Evolutionary conservation across 2,888 invertebrate genomes (phyloP), one percentile per base, ranked within the genome.

Genomic region (Ormia ochracea): DNA sequence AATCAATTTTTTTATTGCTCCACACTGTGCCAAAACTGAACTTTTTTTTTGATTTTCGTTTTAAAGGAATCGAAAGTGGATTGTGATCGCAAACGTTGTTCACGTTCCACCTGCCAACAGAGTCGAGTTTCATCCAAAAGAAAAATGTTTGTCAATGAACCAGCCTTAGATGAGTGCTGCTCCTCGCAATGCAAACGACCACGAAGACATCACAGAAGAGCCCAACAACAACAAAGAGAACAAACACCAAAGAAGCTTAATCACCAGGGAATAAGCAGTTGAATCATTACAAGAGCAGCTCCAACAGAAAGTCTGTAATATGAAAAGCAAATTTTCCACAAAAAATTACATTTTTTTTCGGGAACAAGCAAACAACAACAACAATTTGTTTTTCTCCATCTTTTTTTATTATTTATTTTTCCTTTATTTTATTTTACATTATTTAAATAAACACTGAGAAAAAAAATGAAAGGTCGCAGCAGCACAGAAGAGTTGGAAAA

Each of bases 41-140:
- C 19, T 54, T 33, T 10, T 7, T 5, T 41, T 28, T 48, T 48
- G 26, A 1, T 63, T 31, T 68, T 31, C n/a, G 33, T 50, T 56
- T 82, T 81, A 76, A 90, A 96, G 96, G 95, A 96, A 87, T 95
- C 96, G 65, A 93, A 93, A 85, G 93, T 94, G 76, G 94, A 93
- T 76, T 97, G 96, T 89, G 93, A 94, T 82, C 92, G 96, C 81
- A 95, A 95, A 86, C 93, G 94, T n/a, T 87, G 87, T 82, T 88
- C 88, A 17, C 84, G 88, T 12, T 87, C 87, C 28, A 87, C 86
- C 6, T 87, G 87, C 84, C 88, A 87, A 70, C 83, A 83, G 82
- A 83, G 84, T 19, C 84, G 88, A 5, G 87, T 85, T 48, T 83
- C 88, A 12, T 81, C 83, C 58, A 88, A 87, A 79, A 85, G 88